Conservation (phyloP, 2,888 invertebrate genomes). For the Tuta absoluta region DNA sequence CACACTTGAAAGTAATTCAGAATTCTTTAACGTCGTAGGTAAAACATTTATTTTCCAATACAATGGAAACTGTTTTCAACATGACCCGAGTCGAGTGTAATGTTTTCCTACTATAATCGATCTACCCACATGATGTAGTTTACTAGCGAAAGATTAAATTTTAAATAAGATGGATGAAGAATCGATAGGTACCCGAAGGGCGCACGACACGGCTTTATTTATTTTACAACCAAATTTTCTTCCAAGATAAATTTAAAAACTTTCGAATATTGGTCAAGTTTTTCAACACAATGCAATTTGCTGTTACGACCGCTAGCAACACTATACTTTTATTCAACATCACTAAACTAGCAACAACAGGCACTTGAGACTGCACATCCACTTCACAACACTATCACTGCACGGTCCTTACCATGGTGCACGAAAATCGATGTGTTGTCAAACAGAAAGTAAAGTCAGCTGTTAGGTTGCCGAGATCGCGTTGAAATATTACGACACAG, state of each 20-base stretch:
- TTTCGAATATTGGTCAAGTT: neutral
- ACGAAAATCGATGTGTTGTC: slow-evolving; percentile 48
- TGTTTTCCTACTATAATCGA: neutral
- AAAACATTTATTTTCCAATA: too few relatives aligned
- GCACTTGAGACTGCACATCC: slow-evolving; percentile 55
- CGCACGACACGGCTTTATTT: neutral
- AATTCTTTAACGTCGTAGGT: too few relatives aligned
- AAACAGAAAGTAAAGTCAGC: slow-evolving; percentile 64
- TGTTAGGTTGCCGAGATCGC: slow-evolving; percentile 60
- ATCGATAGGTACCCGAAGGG: neutral
- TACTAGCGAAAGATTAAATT: neutral
- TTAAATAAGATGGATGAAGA: slow-evolving; percentile 6
- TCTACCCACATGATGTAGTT: slow-evolving; percentile 12
- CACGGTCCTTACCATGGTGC: slow-evolving; percentile 73
- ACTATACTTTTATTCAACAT: neutral
- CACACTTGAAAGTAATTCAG: too few relatives aligned
- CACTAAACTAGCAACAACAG: slow-evolving; percentile 33
- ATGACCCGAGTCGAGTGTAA: neutral
- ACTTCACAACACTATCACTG: slow-evolving; percentile 61
- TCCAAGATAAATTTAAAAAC: neutral
- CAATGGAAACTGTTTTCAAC: too few relatives aligned
- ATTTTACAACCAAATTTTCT: neutral
- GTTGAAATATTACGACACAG: slow-evolving; percentile 29
- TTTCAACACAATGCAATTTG: neutral
- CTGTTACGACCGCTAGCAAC: neutral